These are phyloP conservation scores for Nomada ferruginata DNA, from an alignment of 2,888 invertebrate genomes.

Conservation along the genomic window DNA sequence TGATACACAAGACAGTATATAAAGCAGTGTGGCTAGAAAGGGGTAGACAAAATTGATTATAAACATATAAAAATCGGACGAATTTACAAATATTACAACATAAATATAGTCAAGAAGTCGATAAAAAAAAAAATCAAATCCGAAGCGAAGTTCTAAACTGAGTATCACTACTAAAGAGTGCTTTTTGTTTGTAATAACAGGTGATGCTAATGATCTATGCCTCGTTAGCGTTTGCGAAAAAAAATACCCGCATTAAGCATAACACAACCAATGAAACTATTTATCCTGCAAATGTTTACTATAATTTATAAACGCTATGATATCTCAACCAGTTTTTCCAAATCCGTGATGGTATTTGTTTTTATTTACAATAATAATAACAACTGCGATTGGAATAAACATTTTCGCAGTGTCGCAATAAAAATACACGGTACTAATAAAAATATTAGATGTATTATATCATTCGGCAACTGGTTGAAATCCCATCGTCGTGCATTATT, in stretches of 20 bases:
- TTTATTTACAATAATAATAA: neutral
- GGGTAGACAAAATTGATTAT: slow-evolving; percentile 41
- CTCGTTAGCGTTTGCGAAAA: slow-evolving; percentile 14
- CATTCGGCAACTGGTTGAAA: slow-evolving; percentile 45
- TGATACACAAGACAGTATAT: slow-evolving; percentile 59
- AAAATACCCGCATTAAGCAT: slow-evolving; percentile 26
- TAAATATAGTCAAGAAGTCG: slow-evolving; percentile 37
- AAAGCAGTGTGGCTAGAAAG: slow-evolving; percentile 57
- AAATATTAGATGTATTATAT: neutral
- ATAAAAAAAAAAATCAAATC: slow-evolving; percentile 24
- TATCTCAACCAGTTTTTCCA: slow-evolving; percentile 16
- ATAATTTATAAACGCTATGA: slow-evolving; percentile 10
- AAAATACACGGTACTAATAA: slow-evolving; percentile 1
- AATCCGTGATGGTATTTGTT: neutral
- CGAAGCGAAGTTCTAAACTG: neutral
- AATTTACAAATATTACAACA: slow-evolving; percentile 38
- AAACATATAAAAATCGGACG: slow-evolving; percentile 39
- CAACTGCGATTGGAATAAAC: neutral
- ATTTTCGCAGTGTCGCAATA: neutral
- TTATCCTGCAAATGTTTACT: slow-evolving; percentile 21
- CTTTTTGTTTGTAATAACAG: slow-evolving; percentile 16
- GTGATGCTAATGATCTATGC: slow-evolving; percentile 14
- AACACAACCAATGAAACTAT: slow-evolving; percentile 18
- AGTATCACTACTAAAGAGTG: slow-evolving; percentile 5
- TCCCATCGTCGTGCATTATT: slow-evolving; percentile 23